A percentile compares a stretch with the other conserved stretches of the same genome.
These are phyloP conservation scores for Uria aalge DNA, from an alignment of 2,113 vertebrate species.

Conservation along the genomic window DNA sequence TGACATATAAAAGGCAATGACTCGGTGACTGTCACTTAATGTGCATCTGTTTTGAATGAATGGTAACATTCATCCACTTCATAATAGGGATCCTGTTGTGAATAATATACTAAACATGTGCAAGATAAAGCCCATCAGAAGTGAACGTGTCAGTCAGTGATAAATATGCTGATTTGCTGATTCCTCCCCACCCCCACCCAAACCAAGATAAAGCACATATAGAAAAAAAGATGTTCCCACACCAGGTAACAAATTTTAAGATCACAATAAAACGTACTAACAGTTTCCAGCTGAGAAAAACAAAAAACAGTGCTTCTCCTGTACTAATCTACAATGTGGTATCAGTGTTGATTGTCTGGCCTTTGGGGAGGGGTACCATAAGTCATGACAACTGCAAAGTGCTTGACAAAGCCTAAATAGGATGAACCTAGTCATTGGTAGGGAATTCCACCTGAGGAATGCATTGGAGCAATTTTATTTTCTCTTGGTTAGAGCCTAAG, in stretches of 20 bases:
- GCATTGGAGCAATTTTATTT: background rate
- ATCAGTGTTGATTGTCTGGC: background rate
- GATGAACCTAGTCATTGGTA: background rate
- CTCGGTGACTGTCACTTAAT: conserved; percentile 55
- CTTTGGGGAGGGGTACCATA: background rate
- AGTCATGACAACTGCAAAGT: background rate
- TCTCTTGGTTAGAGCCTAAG: background rate
- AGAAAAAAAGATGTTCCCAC: background rate
- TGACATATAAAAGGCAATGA: conserved; percentile 50
- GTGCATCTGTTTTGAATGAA: conserved; percentile 42
- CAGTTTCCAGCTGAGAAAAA: background rate
- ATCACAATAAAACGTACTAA: background rate
- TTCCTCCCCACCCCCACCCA: background rate
- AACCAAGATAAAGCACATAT: background rate
- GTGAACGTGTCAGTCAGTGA: background rate
- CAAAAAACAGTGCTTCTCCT: background rate
- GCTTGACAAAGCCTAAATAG: background rate
- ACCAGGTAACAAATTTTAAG: background rate
- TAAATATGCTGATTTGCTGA: background rate
- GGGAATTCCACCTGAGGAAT: background rate
- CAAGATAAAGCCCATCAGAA: conserved; percentile 44
- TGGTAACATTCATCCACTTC: background rate
- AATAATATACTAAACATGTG: conserved; percentile 36
- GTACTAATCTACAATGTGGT: background rate
- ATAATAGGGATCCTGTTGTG: conserved; percentile 20